Evolutionary conservation across 2,888 invertebrate genomes (phyloP).

Genomic region (Sphaerolaimus hirsutus): DNA sequence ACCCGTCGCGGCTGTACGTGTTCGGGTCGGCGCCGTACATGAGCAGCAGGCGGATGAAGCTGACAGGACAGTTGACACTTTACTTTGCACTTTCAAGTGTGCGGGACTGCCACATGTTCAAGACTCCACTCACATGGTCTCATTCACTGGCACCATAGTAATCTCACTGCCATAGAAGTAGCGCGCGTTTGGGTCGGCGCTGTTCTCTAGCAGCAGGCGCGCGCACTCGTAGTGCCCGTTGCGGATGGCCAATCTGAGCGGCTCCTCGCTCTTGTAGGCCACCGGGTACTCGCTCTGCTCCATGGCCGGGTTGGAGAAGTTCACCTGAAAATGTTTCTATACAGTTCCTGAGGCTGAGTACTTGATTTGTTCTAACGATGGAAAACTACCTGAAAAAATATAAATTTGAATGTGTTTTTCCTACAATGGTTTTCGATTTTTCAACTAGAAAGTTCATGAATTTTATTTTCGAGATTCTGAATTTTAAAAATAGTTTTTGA

Average conservation of each 20-base stretch:
- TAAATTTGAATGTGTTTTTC: no score
- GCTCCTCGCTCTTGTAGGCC: constrained; percentile 40
- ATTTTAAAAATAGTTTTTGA: no score
- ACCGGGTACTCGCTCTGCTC: constrained; percentile 11
- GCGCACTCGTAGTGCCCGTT: constrained; percentile 48
- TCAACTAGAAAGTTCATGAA: no score
- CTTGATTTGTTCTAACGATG: background rate
- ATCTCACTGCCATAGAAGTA: constrained; percentile 39
- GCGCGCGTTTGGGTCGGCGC: constrained; percentile 68
- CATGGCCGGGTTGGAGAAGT: constrained; percentile 13
- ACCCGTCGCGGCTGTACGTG: constrained; percentile 55
- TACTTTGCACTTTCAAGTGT: background rate
- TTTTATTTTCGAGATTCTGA: no score
- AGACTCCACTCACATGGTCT: constrained; percentile 8
- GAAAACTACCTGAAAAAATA: background rate
- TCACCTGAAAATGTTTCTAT: background rate
- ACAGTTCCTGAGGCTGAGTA: background rate
- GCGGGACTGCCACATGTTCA: constrained; percentile 26
- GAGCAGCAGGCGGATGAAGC: constrained; percentile 54
- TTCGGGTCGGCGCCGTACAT: constrained; percentile 67
- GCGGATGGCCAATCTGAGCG: constrained; percentile 60
- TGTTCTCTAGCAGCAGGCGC: constrained; percentile 46
- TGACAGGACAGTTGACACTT: no score
- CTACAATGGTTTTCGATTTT: no score
- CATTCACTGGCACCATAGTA: constrained; percentile 49